These are phyloP conservation scores for Diabrotica virgifera DNA, from an alignment of 1,140 invertebrate genomes.

Conservation along the genomic window DNA sequence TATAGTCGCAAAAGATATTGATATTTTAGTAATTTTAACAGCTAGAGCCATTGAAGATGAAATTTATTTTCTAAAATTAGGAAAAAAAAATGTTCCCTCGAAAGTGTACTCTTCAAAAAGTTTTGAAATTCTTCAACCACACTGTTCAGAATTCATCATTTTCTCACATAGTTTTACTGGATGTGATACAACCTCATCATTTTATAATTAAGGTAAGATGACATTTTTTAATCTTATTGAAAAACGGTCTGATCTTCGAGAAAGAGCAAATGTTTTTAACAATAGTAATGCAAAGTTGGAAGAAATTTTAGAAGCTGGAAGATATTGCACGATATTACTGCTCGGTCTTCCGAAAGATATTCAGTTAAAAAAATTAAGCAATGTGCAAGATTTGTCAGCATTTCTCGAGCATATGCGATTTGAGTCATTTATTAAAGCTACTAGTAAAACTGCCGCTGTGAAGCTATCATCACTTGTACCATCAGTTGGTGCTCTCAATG, in stretches of 20 bases:
- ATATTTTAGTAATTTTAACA: neutral
- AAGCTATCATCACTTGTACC: neutral
- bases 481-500: neutral
- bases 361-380: neutral
- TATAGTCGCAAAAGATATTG: neutral
- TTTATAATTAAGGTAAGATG: neutral
- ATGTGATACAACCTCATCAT: neutral
- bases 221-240: neutral
- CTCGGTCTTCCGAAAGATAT: neutral
- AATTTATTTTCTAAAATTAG: neutral
- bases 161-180: neutral
- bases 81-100: neutral
- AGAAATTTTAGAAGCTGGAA: neutral
- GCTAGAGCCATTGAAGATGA: neutral
- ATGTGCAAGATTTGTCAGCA: neutral
- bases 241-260: neutral
- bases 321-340: neutral
- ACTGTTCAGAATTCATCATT: neutral
- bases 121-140: neutral
- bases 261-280: neutral
- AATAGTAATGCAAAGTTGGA: neutral
- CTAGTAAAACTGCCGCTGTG: neutral
- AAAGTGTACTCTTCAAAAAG: neutral
- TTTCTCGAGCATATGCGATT: neutral
- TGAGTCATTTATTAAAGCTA: neutral